Evolutionary conservation across 2,797 vertebrate species (phyloP), one percentile per base, ranked within the genome.

Genomic region (Scarus forsteni): DNA sequence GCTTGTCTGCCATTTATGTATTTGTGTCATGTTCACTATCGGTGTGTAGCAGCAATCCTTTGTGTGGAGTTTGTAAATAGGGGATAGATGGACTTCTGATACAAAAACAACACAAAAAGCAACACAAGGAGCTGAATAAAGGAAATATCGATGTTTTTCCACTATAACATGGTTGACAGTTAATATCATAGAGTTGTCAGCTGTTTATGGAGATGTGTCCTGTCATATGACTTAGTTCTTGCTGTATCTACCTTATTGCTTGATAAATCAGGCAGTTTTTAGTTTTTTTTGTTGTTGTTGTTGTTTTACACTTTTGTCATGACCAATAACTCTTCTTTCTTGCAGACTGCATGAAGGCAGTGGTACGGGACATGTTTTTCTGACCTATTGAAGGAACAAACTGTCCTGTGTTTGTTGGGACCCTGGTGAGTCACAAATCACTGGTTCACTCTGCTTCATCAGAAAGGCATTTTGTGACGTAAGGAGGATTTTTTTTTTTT

Each of bases 1-100:
- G 61, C 69, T 69, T 87, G 79, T 89, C 82, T 87, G 64, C 64
- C 63, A 74, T 84, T 83, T 75, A 74, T 39, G 75, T 70, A 59
- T 52, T 60, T 55, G 38, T 72, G 58, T 19, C 50, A 38, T 63
- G 55, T 49, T 77, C 59, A 43, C 60, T 70, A 40, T 71, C 50
- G 60, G 16, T 16, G 15, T 70, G 52, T 42, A 65, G 46, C 59
- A 64, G 46, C 51, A 52, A 43, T 34, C 57, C 54, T 72, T n/a
- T 60, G n/a, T 45, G 14, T 72, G 43, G 59, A 7, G 46, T 35
- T 57, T 40, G 59, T 56, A 77, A 78, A 76, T n/a, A 42, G 36
- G 43, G 44, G 60, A 73, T 58, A 79, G 52, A 75, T 51, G n/a
- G 50, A 74, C 70, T 73, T 79, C 15, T 74, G 60, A 45, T 67